These are phyloP conservation scores for Microplitis deprimator DNA, from an alignment of 2,888 invertebrate genomes.

Conservation along the genomic window DNA sequence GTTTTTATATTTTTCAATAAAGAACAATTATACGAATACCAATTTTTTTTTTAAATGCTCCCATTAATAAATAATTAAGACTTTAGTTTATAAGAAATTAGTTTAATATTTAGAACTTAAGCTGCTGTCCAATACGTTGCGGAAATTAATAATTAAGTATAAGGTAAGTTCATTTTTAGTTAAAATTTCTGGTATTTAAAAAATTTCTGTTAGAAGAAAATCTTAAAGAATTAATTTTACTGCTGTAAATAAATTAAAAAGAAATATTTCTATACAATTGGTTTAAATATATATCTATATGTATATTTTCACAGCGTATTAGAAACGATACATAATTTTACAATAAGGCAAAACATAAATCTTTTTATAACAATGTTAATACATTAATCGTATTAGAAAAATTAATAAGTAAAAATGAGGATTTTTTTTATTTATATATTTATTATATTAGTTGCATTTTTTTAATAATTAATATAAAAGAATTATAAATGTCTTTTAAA, in stretches of 20 bases:
- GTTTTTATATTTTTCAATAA: no score
- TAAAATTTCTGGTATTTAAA: no score
- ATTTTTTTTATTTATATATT: constrained; percentile 39
- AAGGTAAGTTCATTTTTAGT: no score
- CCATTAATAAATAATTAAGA: no score
- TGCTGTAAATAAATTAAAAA: neutral
- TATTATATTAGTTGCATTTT: constrained; percentile 50
- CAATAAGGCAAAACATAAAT: constrained; percentile 56
- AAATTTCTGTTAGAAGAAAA: no score
- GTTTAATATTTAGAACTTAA: no score
- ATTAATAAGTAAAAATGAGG: constrained; percentile 47
- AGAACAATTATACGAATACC: no score
- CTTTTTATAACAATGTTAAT: constrained; percentile 65
- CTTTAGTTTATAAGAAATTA: no score
- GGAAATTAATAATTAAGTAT: no score
- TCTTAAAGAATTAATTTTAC: no score
- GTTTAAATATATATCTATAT: constrained; percentile 47
- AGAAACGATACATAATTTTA: constrained; percentile 67
- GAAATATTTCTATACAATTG: constrained; percentile 31
- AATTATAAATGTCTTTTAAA: constrained; percentile 58
- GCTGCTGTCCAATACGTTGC: no score
- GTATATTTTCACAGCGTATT: constrained; percentile 65
- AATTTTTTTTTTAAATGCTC: no score
- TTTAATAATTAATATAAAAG: constrained; percentile 43
- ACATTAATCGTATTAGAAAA: constrained; percentile 65